A percentile compares a stretch with the other conserved stretches of the same genome.
These are phyloP conservation scores for Carettochelys insculpta DNA, from an alignment of 2,113 vertebrate species.

Conservation along the genomic window DNA sequence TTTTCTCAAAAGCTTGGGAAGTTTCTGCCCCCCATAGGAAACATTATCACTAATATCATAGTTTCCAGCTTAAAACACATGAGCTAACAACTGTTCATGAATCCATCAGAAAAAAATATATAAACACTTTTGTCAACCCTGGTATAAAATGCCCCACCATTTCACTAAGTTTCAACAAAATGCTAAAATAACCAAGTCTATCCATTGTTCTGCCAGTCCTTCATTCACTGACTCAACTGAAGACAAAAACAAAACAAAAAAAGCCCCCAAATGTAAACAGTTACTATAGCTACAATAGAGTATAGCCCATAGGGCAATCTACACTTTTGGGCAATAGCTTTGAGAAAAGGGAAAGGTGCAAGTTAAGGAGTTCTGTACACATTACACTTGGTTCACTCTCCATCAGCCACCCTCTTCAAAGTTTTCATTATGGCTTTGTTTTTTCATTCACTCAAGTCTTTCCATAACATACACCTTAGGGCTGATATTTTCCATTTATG, in stretches of 20 bases:
- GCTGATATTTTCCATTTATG: neutral
- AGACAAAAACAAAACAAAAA: too few relatives aligned
- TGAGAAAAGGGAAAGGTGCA: neutral
- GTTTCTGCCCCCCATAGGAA: constrained; percentile 54
- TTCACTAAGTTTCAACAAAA: constrained; percentile 33
- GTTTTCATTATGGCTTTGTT: neutral
- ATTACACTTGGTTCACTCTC: neutral
- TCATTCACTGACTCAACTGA: neutral
- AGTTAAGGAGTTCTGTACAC: neutral
- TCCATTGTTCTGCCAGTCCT: neutral
- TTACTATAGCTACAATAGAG: neutral
- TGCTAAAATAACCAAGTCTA: neutral
- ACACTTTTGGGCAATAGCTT: neutral
- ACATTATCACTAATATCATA: constrained; percentile 39
- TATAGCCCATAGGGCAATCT: neutral
- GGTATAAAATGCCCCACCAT: constrained; percentile 12
- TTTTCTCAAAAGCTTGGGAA: constrained; percentile 46
- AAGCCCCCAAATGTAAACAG: neutral
- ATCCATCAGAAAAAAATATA: constrained; percentile 46
- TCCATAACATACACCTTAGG: neutral
- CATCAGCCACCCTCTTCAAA: neutral
- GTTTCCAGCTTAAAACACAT: constrained; percentile 49
- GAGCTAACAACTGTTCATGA: constrained; percentile 42
- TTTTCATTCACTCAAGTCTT: neutral
- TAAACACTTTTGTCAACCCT: constrained; percentile 12